A percentile compares a stretch with the other conserved stretches of the same genome.
phyloP scores from a whole-genome alignment of 2,797 vertebrate genomes.

The Pseudomugil tenellus region DNA sequence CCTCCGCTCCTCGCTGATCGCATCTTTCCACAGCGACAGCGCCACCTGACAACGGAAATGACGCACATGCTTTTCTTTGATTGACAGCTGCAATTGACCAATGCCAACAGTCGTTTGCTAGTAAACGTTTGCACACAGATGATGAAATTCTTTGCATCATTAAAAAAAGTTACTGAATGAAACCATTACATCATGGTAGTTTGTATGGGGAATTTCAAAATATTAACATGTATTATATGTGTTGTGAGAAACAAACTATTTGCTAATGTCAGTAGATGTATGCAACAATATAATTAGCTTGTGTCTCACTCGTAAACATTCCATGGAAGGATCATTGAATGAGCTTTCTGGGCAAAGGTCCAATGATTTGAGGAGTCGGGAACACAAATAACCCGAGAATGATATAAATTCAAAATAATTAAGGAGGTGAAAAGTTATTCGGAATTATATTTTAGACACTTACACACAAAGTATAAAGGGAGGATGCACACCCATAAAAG shows the following conservation, averaged over 20 bases:
- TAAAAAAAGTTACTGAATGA: slow-evolving; percentile 51
- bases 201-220: neutral
- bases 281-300: neutral
- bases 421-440: neutral
- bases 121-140: slow-evolving; percentile 41
- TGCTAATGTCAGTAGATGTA: neutral
- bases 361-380: neutral
- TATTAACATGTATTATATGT: neutral
- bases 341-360: neutral
- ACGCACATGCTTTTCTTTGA: slow-evolving; percentile 83
- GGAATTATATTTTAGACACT: neutral
- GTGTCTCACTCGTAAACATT: neutral
- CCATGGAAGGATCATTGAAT: neutral
- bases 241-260: neutral
- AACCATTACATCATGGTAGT: slow-evolving; percentile 60
- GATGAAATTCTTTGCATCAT: slow-evolving; percentile 70
- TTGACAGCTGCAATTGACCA: slow-evolving; percentile 72
- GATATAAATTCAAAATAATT: neutral
- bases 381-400: neutral
- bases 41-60: slow-evolving; percentile 98
- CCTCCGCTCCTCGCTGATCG: slow-evolving; percentile 84
- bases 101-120: slow-evolving; percentile 41
- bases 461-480: neutral
- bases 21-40: slow-evolving; percentile 90
- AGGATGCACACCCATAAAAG: neutral